Conservation (phyloP, 2,888 invertebrate species). For the Melieria omissa region DNA sequence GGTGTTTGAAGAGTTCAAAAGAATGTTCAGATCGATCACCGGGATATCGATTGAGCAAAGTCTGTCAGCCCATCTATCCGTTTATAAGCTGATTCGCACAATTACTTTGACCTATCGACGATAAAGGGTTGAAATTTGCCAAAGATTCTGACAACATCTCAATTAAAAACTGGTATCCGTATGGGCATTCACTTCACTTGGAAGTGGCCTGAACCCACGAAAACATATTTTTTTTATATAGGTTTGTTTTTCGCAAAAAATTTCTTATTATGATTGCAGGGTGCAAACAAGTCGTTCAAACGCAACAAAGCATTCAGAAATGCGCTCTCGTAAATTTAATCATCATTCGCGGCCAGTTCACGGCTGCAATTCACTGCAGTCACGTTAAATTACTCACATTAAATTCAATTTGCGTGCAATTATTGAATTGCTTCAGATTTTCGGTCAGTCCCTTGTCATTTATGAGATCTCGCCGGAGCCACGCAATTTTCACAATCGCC, state of each 20-base stretch:
- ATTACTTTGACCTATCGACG: too few species aligned
- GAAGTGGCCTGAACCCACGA: not conserved
- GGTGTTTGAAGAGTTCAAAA: too few species aligned
- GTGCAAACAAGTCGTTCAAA: too few species aligned
- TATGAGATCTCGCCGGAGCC: slow-evolving; percentile 3
- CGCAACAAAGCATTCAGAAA: not conserved
- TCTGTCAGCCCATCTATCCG: too few species aligned
- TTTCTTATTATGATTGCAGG: too few species aligned
- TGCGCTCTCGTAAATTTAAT: slow-evolving; percentile 19
- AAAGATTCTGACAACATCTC: too few species aligned
- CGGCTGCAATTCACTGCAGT: slow-evolving; percentile 9
- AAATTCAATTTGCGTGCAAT: slow-evolving; percentile 38
- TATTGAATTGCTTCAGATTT: slow-evolving; percentile 30
- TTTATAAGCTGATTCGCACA: too few species aligned
- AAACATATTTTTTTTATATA: not conserved
- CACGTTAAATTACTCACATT: slow-evolving; percentile 34
- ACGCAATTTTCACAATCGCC: not conserved
- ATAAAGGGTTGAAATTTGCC: too few species aligned
- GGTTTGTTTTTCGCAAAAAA: too few species aligned
- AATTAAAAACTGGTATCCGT: not conserved
- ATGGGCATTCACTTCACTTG: not conserved
- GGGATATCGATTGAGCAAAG: too few species aligned
- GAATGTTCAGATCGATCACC: too few species aligned
- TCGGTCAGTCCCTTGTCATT: slow-evolving; percentile 11
- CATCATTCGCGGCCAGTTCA: slow-evolving; percentile 11